Percentiles rank a stretch among this genome's conserved stretches.
Conservation (phyloP, 2,113 vertebrate genomes). For the Scopus umbretta region DNA sequence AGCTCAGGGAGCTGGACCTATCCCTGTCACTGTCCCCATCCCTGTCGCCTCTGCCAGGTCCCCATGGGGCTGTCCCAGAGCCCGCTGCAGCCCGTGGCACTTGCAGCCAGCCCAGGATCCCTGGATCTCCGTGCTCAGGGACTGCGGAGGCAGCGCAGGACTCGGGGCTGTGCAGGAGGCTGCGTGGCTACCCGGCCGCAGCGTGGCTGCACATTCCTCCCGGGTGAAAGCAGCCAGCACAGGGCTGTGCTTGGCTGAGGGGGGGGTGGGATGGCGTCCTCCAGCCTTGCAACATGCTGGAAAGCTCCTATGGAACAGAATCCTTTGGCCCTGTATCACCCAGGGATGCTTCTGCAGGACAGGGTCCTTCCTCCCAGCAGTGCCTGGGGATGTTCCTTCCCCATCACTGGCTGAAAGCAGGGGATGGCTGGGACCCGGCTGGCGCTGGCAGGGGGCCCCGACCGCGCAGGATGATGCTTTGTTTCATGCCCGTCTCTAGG, state of each 20-base stretch:
- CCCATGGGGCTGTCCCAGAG: not conserved
- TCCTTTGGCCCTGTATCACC: accelerated
- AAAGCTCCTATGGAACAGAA: not conserved
- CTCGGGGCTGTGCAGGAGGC: not conserved
- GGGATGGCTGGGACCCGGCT: not conserved
- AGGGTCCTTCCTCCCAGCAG: not conserved
- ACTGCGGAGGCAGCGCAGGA: not conserved
- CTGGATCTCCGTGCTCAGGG: not conserved
- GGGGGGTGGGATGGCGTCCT: accelerated
- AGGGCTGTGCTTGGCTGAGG: accelerated
- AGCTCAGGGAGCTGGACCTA: not conserved
- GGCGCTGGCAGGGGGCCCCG: not conserved
- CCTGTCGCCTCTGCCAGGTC: not conserved
- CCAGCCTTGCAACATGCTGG: accelerated
- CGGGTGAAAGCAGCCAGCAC: not conserved
- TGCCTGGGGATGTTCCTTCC: not conserved
- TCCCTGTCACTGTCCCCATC: too few species aligned
- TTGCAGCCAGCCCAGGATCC: not conserved
- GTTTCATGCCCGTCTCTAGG: not conserved
- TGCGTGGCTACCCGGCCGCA: not conserved
- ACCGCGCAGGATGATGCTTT: not conserved
- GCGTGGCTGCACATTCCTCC: not conserved
- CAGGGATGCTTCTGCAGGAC: not conserved
- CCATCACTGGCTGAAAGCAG: not conserved
- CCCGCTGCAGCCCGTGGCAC: not conserved